Evolutionary conservation across 2,113 vertebrate species (phyloP).

Genomic region (Toxotes chatareus): DNA sequence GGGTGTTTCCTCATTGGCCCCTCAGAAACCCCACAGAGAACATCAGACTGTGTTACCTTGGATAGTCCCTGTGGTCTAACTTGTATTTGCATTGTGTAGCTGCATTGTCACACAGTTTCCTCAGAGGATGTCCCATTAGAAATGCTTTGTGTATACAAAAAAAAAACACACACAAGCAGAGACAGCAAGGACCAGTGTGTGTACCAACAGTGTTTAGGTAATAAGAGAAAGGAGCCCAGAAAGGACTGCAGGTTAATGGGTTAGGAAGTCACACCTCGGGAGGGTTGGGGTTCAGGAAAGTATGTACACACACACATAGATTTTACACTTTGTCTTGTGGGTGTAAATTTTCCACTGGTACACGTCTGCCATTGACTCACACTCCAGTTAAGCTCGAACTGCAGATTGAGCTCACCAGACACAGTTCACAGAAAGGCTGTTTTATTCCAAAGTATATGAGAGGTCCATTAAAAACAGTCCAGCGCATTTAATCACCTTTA

Average conservation of each 20-base stretch:
- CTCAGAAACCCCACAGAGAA: conserved; percentile 66
- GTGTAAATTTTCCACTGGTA: conserved; percentile 6
- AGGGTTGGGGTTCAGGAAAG: conserved; percentile 25
- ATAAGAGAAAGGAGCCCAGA: conserved; percentile 9
- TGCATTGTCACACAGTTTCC: conserved; percentile 76
- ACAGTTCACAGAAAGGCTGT: too few relatives aligned
- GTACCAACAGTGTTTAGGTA: background rate
- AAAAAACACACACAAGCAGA: conserved; percentile 15
- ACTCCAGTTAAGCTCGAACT: background rate
- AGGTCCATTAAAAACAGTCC: background rate
- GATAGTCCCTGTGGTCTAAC: conserved; percentile 37
- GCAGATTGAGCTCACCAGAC: background rate
- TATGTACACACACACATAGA: background rate
- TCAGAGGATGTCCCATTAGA: conserved; percentile 75
- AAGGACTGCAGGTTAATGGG: conserved; percentile 22
- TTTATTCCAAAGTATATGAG: background rate
- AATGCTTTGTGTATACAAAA: conserved; percentile 55
- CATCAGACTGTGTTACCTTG: conserved; percentile 47
- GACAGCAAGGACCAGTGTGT: background rate
- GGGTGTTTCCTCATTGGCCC: conserved; percentile 69
- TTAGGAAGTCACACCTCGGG: conserved; percentile 62
- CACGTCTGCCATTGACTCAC: background rate
- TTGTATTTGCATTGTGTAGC: conserved; percentile 55
- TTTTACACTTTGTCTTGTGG: conserved; percentile 13
- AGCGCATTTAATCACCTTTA: background rate